Conservation (phyloP, 2,113 vertebrate genomes). For the Tauraco erythrolophus region DNA sequence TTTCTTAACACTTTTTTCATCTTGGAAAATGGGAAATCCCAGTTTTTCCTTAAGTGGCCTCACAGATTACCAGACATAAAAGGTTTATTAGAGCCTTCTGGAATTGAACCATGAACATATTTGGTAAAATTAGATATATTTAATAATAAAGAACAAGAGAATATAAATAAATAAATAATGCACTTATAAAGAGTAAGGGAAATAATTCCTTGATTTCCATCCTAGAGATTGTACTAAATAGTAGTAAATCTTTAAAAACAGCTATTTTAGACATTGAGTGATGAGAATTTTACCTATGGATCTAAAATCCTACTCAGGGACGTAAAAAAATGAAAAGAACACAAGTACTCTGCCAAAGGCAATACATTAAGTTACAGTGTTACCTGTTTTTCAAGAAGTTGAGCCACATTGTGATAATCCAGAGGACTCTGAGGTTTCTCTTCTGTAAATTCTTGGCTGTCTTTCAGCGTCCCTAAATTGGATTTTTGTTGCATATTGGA, state of each 20-base stretch:
- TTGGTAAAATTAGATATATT: neutral
- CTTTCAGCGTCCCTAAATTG: slow-evolving; percentile 76
- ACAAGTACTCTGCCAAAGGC: neutral
- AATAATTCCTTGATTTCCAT: neutral
- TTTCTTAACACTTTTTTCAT: neutral
- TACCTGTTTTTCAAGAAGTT: slow-evolving; percentile 89
- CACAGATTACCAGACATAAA: neutral
- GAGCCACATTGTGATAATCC: slow-evolving; percentile 79
- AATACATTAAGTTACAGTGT: neutral
- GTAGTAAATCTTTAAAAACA: neutral
- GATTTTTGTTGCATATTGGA: slow-evolving; percentile 75
- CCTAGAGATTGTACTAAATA: neutral
- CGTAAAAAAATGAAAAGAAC: neutral
- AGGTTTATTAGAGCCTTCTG: neutral
- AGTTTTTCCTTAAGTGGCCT: neutral
- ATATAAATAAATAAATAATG: neutral
- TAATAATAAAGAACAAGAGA: neutral
- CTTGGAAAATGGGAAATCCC: neutral
- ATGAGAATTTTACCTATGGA: neutral
- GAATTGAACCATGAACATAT: neutral
- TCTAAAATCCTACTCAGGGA: neutral
- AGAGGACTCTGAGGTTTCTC: slow-evolving; percentile 59
- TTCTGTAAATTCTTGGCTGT: slow-evolving; percentile 73
- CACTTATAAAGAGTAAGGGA: neutral
- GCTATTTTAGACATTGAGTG: neutral